Percentiles rank a stretch among this genome's conserved stretches.
Conservation (phyloP, 1,140 invertebrate species). For the Coptotermes formosanus region DNA sequence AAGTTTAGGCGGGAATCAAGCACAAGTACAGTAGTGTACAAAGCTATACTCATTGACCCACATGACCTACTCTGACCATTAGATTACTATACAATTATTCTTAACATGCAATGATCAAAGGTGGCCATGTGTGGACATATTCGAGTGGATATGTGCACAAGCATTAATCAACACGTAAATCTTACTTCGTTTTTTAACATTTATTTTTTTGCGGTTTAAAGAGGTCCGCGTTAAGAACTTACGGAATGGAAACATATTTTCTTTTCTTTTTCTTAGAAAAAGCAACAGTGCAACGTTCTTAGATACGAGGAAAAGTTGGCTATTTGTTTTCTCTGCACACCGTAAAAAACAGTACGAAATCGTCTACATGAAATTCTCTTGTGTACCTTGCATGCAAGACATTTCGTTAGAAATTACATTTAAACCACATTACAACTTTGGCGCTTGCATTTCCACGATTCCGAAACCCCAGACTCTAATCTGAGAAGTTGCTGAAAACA, state of each 20-base stretch:
- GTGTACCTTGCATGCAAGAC: neutral
- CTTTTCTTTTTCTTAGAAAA: neutral
- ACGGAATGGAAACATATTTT: slow-evolving; percentile 7
- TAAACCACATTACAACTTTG: neutral
- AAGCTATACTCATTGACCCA: neutral
- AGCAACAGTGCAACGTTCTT: neutral
- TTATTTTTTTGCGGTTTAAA: neutral
- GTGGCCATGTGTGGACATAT: neutral
- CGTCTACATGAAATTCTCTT: neutral
- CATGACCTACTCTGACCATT: neutral
- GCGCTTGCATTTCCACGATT: neutral
- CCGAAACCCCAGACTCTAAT: neutral
- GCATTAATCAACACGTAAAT: neutral
- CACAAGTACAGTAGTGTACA: neutral
- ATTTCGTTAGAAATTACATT: neutral
- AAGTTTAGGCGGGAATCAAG: neutral
- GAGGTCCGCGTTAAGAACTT: neutral
- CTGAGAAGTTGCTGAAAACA: neutral
- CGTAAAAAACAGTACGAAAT: slow-evolving; percentile 29
- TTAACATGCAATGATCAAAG: neutral
- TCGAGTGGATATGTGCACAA: slow-evolving; percentile 10
- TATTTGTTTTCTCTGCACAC: neutral
- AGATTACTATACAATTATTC: neutral
- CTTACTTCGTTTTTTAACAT: neutral
- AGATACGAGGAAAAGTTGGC: neutral